phyloP scores from a whole-genome alignment of 2,888 invertebrate genomes.

The Acanthoscelides obtectus region DNA sequence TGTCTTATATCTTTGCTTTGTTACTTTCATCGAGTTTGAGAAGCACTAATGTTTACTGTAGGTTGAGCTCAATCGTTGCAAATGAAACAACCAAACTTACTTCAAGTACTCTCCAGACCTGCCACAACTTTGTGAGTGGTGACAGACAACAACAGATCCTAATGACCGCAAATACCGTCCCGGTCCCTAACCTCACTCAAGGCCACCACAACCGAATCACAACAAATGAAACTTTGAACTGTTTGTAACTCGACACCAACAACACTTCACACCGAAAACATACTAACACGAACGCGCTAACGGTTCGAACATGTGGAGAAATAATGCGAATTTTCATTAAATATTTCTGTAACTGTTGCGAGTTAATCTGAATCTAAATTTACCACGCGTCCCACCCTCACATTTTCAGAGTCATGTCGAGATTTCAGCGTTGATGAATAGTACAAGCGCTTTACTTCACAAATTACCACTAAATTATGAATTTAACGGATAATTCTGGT shows the following conservation, averaged over 20 bases:
- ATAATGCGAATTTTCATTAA: slow-evolving; percentile 44
- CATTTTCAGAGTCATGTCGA: slow-evolving; percentile 32
- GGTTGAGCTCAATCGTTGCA: neutral
- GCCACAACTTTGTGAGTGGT: neutral
- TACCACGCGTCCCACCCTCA: slow-evolving; percentile 46
- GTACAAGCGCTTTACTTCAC: neutral
- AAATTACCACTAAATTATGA: neutral
- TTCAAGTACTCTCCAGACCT: neutral
- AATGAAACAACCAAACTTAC: neutral
- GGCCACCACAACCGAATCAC: neutral
- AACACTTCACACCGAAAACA: neutral
- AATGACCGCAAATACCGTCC: neutral
- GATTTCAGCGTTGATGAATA: slow-evolving; percentile 16
- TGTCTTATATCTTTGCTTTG: no score
- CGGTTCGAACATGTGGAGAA: slow-evolving; percentile 29
- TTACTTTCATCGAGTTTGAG: no score
- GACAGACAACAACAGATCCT: neutral
- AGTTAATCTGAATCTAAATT: slow-evolving; percentile 45
- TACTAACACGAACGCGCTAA: neutral
- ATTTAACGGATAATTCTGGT: neutral
- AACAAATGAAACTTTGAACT: neutral
- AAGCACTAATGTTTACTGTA: no score
- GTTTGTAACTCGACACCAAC: neutral
- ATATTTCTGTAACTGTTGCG: slow-evolving; percentile 43
- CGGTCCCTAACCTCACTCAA: neutral